These are phyloP conservation scores for Tricholauxania praeusta DNA, from an alignment of 2,888 invertebrate species.

Conservation along the genomic window DNA sequence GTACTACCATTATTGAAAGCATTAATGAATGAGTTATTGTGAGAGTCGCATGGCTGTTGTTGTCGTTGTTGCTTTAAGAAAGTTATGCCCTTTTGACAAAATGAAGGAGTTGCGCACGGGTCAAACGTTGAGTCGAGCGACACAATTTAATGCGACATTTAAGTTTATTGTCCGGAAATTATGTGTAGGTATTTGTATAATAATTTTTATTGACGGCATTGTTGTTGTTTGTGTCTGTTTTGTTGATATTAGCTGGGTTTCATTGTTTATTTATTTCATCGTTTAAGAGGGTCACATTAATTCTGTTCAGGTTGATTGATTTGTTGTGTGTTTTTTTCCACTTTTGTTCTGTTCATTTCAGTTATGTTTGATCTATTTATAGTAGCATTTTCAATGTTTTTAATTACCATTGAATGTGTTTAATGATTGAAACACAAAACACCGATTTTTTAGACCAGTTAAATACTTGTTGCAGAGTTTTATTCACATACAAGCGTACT, in stretches of 20 bases:
- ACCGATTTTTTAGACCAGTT: too few relatives aligned
- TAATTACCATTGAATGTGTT: conserved; percentile 28
- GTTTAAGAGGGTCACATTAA: not conserved
- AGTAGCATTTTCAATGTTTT: not conserved
- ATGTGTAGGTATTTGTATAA: conserved; percentile 2
- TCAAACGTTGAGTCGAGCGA: too few relatives aligned
- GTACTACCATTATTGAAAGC: too few relatives aligned
- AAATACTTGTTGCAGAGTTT: too few relatives aligned
- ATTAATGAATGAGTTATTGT: too few relatives aligned
- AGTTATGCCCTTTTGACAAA: not conserved
- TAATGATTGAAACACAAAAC: conserved; percentile 23
- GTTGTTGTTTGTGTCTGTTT: not conserved
- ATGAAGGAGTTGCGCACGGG: not conserved
- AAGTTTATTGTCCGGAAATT: conserved; percentile 24
- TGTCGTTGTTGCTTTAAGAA: not conserved
- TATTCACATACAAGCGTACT: too few relatives aligned
- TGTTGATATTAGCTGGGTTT: not conserved
- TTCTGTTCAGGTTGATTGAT: not conserved
- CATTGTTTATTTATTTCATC: not conserved
- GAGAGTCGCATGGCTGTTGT: not conserved
- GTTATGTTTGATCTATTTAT: not conserved
- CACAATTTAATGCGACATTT: conserved; percentile 12
- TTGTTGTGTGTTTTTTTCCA: not conserved
- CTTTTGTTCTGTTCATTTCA: not conserved
- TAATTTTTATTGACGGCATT: not conserved